A percentile compares a stretch with the other conserved stretches of the same genome.
Evolutionary conservation across 2,113 vertebrate species (phyloP).

Genomic region (Rhagologus leucostigma): DNA sequence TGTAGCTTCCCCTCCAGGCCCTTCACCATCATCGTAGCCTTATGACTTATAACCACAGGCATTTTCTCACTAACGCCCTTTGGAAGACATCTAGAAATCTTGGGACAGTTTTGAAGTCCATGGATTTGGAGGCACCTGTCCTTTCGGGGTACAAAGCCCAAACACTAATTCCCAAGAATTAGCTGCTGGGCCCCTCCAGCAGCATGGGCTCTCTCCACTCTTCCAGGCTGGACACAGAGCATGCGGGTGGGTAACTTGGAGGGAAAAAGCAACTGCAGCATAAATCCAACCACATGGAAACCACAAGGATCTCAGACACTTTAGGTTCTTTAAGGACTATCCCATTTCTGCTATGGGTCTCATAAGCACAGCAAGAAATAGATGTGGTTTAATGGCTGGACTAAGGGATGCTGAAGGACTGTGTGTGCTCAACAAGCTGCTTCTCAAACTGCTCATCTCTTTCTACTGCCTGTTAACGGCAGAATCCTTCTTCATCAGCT

Average conservation of each 20-base stretch:
- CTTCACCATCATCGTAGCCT: too few relatives aligned
- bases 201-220: accelerated
- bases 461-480: not conserved
- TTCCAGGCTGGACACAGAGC: not conserved
- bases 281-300: not conserved
- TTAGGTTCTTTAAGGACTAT: not conserved
- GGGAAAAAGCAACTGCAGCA: not conserved
- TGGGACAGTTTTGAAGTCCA: not conserved
- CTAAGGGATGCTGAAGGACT: not conserved
- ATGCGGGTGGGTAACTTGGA: accelerated
- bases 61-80: not conserved
- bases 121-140: not conserved
- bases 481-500: not conserved
- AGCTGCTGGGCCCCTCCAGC: not conserved
- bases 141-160: not conserved
- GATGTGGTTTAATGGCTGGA: not conserved
- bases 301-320: not conserved
- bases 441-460: not conserved
- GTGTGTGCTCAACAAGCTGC: not conserved
- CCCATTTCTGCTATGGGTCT: not conserved
- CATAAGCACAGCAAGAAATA: not conserved
- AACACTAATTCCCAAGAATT: accelerated
- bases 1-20: not conserved
- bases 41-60: accelerated
- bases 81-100: not conserved